Percentiles rank a stretch among this genome's conserved stretches.
phyloP scores from a whole-genome alignment of 2,797 vertebrate species.

The Tarsius wallacei region DNA sequence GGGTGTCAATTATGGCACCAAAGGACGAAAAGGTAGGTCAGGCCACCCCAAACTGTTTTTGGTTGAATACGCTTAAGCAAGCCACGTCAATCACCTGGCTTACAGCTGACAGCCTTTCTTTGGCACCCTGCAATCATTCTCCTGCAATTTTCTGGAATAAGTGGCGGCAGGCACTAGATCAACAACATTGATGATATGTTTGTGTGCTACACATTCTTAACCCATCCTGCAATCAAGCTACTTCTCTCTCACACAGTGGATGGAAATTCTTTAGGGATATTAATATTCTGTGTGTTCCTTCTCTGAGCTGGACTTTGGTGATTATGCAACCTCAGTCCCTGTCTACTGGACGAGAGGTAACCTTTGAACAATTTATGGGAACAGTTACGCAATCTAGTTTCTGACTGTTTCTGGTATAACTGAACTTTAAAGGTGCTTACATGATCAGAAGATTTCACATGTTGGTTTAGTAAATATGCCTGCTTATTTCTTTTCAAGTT shows the following conservation, averaged over 20 bases:
- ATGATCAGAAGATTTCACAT: slow-evolving; percentile 55
- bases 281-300: slow-evolving; percentile 30
- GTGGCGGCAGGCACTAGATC: slow-evolving; percentile 17
- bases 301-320: neutral
- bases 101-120: slow-evolving; percentile 44
- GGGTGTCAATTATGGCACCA: neutral
- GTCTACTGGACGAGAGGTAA: slow-evolving; percentile 78
- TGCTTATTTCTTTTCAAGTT: slow-evolving; percentile 71
- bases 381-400: slow-evolving; percentile 63
- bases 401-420: slow-evolving; percentile 38
- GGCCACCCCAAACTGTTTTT: neutral
- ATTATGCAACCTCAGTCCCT: slow-evolving; percentile 47
- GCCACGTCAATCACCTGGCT: neutral
- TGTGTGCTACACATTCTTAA: neutral
- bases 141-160: slow-evolving; percentile 61
- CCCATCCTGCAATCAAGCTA: slow-evolving; percentile 43
- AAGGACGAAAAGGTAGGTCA: neutral
- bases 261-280: slow-evolving; percentile 40
- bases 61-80: slow-evolving; percentile 42
- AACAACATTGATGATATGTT: slow-evolving; percentile 38
- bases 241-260: neutral
- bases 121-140: slow-evolving; percentile 43
- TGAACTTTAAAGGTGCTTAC: slow-evolving; percentile 74
- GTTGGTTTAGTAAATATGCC: slow-evolving; percentile 72
- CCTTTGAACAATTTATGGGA: slow-evolving; percentile 82